A percentile compares a stretch with the other conserved stretches of the same genome.
These are phyloP conservation scores for Platycheirus rosarum DNA, from an alignment of 2,888 invertebrate species.

Conservation along the genomic window DNA sequence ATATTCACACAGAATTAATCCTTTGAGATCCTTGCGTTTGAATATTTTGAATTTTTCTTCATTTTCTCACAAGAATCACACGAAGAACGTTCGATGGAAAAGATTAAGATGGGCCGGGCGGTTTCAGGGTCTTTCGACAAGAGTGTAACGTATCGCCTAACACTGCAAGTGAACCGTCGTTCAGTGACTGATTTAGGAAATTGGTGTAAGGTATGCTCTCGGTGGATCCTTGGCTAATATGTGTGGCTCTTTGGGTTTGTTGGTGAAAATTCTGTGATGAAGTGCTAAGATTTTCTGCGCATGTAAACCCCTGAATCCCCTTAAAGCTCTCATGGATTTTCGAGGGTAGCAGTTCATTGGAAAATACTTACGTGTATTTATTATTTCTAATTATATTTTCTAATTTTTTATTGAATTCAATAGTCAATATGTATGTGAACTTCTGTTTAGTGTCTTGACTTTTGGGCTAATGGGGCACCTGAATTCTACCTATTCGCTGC, in stretches of 20 bases:
- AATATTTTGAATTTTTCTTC: conserved; percentile 16
- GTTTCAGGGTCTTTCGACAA: neutral
- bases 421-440: too few relatives aligned
- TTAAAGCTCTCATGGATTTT: conserved; percentile 39
- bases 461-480: too few relatives aligned
- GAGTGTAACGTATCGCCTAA: conserved; percentile 21
- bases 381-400: too few relatives aligned
- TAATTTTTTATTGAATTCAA: too few relatives aligned
- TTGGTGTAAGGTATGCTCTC: conserved; percentile 57
- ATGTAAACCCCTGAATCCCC: conserved; percentile 35
- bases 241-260: conserved; percentile 29
- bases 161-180: conserved; percentile 57
- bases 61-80: neutral
- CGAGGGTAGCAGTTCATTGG: too few relatives aligned
- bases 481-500: too few relatives aligned
- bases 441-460: too few relatives aligned
- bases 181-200: conserved; percentile 55
- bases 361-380: too few relatives aligned
- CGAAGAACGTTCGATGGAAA: conserved; percentile 11
- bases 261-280: conserved; percentile 57
- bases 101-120: conserved; percentile 19
- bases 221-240: conserved; percentile 20
- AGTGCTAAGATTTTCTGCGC: conserved; percentile 56
- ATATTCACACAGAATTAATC: conserved; percentile 45
- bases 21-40: conserved; percentile 15